Evolutionary conservation across 2,113 vertebrate genomes (phyloP), one percentile per base, ranked within the genome.

Genomic region (Pomatorhinus ruficollis): DNA sequence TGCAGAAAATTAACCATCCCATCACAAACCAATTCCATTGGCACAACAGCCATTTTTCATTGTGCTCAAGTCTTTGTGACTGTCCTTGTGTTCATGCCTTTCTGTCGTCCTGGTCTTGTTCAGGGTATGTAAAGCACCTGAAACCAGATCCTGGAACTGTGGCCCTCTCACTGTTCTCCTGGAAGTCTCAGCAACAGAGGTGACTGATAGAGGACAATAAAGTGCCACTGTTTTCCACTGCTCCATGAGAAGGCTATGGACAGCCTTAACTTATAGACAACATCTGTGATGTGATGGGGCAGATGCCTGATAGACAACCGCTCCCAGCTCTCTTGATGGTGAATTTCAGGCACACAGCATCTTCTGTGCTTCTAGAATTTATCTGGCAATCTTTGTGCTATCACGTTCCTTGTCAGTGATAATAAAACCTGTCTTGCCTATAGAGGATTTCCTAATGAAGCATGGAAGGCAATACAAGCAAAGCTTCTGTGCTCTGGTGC

Each of bases 381-480:
- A 83, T 86, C 83, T 92, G n/a, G 54, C 77, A 89, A 91, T 81
- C 86, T 63, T 15, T 81, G 56, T 12, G 44, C 64, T 75, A 39
- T 87, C 83, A 74, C 7, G 0, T 81, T 87, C 64, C 37, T 75
- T 95, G 86, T 90, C 93, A 94, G 65, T 44, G 86, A 31, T 61
- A 52, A 75, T 95, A 92, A 93, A 96, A 82, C 56, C 65, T 89
- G 57, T 60, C 87, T 89, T 91, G 69, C 83, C 87, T 57, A 2
- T 40, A 71, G 69, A 87, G 64, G 40, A 53, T 95, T 93, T 95
- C 89, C 60, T 96, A 95, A 97, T 84, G 89, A 95, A 89, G 80
- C 89, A 84, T 0, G 3, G 64, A 92, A 91, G 64, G 42, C 80
- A 84, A 78, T 81, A 92, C 77, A 95, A 80, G 74, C 69, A 92